Base-by-base conservation (phyloP, 2,113 vertebrate species). In the Aptenodytes patagonicus region DNA sequence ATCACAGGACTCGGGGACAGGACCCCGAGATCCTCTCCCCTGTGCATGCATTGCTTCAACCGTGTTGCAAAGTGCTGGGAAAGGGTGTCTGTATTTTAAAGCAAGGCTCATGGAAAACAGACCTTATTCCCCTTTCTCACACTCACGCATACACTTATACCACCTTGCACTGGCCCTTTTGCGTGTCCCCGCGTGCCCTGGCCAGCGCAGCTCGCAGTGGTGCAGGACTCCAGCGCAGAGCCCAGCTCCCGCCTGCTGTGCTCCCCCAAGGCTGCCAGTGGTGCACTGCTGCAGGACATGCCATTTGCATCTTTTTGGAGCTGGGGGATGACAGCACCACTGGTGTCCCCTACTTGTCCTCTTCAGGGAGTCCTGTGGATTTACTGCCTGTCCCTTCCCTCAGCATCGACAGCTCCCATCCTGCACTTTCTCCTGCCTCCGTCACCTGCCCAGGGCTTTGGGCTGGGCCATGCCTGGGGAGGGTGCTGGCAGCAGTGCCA, bases 11-110 rank as follows among this genome's bases (percentile, higher is more conserved):
- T 15, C 42, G 6, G 42, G 42, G 42, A 42, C 42, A 42, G 42
- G 42, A 42, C 42, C 42, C 42, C 42, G 42, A 7, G 42, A 42
- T 42, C 42, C 42, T 42, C 42, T 42, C 42, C 14, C 17, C 9
- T 38, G 32, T 4, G 7, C 44, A n/a, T 0, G 0, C 7, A 8
- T 54, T 51, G 47, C 21, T 29, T 68, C 52, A 70, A 12, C 9
- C 3, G 3, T 0, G 0, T 57, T 69, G 25, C 54, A 65, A 54
- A 89, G 42, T 1, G 1, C 40, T 70, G 42, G 31, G 36, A 34
- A 40, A 76, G 13, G 10, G 3, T n/a, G 4, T 52, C 24, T 87
- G 36, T 51, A 5, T 77, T 73, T 69, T 54, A 77, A 91, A 83
- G 6, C 17, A 89, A 83, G 44, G 8, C 17, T 86, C 4, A 11